phyloP scores from a whole-genome alignment of 2,797 vertebrate genomes.

The Pseudochromis fuscus region DNA sequence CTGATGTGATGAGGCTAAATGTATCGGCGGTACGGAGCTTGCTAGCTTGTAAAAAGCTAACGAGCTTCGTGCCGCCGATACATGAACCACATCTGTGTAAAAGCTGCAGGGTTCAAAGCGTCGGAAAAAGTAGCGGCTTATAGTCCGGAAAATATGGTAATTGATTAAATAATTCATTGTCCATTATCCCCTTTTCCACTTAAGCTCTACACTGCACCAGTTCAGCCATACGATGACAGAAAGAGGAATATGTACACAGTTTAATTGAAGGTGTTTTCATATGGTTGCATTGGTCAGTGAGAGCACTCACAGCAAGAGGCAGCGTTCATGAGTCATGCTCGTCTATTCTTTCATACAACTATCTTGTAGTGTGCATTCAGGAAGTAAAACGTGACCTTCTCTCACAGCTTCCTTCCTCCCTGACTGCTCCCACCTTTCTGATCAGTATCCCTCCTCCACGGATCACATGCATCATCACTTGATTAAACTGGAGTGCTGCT shows the following conservation, averaged over 20 bases:
- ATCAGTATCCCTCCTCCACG: conserved; percentile 13
- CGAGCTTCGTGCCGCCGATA: too few species aligned
- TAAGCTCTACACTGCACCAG: neutral
- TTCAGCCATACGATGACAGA: neutral
- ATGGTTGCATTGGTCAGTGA: neutral
- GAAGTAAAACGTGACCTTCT: conserved; percentile 25
- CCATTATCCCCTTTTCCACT: neutral
- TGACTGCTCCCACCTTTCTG: neutral
- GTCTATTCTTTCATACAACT: neutral
- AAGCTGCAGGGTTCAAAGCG: too few species aligned
- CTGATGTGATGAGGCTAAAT: too few species aligned
- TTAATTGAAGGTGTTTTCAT: too few species aligned
- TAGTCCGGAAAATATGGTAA: too few species aligned
- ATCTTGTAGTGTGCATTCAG: neutral
- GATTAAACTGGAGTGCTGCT: conserved; percentile 61
- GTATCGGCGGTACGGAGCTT: too few species aligned
- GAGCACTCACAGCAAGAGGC: neutral
- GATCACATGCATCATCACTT: conserved; percentile 83
- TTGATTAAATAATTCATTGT: neutral
- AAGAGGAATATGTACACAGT: neutral
- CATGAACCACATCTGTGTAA: too few species aligned
- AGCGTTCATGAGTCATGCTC: neutral
- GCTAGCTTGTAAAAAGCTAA: too few species aligned
- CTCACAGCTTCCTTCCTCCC: too few species aligned
- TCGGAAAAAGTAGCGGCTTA: too few species aligned